A percentile compares a stretch with the other conserved stretches of the same genome.
Conservation (phyloP, 2,888 invertebrate genomes). For the Zelleria hepariella region DNA sequence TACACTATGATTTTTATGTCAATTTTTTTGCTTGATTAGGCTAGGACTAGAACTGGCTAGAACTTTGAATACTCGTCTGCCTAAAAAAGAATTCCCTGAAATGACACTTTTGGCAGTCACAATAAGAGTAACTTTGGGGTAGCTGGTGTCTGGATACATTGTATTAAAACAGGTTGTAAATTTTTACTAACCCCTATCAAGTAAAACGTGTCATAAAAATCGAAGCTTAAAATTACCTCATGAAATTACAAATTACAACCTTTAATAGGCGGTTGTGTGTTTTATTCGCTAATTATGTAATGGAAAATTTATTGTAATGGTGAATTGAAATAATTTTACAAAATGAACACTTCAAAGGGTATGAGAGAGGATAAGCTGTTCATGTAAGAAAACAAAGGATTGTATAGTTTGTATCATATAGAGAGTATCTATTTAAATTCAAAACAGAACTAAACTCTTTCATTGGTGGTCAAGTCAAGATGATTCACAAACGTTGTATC, state of each 20-base stretch:
- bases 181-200: neutral
- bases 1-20: too few relatives aligned
- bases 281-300: neutral
- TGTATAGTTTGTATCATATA: too few relatives aligned
- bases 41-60: neutral
- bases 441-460: too few relatives aligned
- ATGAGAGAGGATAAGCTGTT: too few relatives aligned
- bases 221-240: neutral
- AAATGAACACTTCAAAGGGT: neutral
- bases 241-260: slow-evolving; percentile 1
- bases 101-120: too few relatives aligned
- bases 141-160: neutral
- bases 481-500: too few relatives aligned
- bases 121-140: too few relatives aligned
- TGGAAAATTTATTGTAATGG: neutral
- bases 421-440: too few relatives aligned
- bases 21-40: too few relatives aligned
- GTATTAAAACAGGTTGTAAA: neutral
- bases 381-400: too few relatives aligned
- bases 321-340: neutral
- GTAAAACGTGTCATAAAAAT: neutral
- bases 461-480: too few relatives aligned
- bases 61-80: neutral
- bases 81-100: too few relatives aligned
- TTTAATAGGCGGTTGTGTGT: neutral